Conservation (phyloP, 2,113 vertebrate species). For the Nesogale talazaci region DNA sequence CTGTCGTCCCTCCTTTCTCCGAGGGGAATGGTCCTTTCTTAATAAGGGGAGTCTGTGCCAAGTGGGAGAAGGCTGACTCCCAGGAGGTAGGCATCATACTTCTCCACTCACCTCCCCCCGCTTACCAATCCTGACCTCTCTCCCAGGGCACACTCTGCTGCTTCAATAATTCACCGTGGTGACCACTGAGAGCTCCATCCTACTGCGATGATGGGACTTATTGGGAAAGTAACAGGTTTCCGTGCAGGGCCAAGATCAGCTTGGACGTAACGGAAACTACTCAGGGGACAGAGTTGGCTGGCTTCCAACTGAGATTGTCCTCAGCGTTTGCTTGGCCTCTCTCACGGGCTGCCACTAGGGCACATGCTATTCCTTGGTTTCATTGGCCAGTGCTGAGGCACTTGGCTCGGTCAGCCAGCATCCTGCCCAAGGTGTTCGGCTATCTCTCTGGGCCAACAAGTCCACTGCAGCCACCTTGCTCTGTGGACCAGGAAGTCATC, state of each 20-base stretch:
- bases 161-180: neutral
- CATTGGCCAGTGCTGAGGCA: neutral
- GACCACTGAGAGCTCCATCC: neutral
- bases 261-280: neutral
- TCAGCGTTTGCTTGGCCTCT: neutral
- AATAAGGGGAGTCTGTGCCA: neutral
- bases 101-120: neutral
- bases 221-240: neutral
- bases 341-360: neutral
- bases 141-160: neutral
- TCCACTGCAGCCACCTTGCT: neutral
- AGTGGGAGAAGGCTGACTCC: neutral
- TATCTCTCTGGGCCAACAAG: neutral
- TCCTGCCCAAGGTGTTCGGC: too few relatives aligned
- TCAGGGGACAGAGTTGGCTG: neutral
- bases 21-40: neutral
- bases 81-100: neutral
- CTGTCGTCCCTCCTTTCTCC: neutral
- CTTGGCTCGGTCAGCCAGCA: neutral
- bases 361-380: neutral
- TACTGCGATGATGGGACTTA: neutral
- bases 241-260: neutral
- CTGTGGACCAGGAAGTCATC: neutral
- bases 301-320: neutral
- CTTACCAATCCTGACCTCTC: neutral